Evolutionary conservation across 2,888 invertebrate species (phyloP), one percentile per base, ranked within the genome.

Genomic region (Caenorhabditis zanzibari): DNA sequence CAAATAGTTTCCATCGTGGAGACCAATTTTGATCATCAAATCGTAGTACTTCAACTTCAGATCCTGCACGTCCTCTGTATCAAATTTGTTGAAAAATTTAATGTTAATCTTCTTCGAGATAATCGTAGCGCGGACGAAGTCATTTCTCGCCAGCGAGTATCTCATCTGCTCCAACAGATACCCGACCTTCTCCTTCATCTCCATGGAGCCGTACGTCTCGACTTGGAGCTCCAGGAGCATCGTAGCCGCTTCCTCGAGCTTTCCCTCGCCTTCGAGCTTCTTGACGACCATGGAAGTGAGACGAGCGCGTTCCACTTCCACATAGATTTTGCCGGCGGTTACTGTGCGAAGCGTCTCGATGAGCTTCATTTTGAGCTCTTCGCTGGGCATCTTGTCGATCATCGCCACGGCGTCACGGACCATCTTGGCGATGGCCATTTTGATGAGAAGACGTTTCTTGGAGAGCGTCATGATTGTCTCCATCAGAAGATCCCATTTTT

Each of bases 171-270:
- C 98, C 88, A 99, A 93, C 88, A 99, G 97, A 52, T 98, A 94
- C 91, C 98, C 97, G 1, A 98, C 94, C 94, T 97, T 98, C 93
- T 99, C 99, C 74, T 96, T 94, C 93, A 97, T 96, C 85, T 97
- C 97, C 99, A 99, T 99, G 0, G 98, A 97, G 4, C 99, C 99
- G 92, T 97, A 99, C 0, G 99, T 99, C 93, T 99, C 99, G 12
- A 96, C 96, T 93, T 96, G 99, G 9, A 99, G 94, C 92, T 99
- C 99, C 92, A 98, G 96, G 93, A 99, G 95, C 72, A 97, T 96
- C 86, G 95, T 95, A 0, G 97, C 97, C 19, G 99, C 99, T 90
- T 96, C 97, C 7, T 95, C 94, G 1, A 96, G 94, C 52, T 86
- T 88, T 69, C 86, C 87, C 76, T 94, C 94, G 56, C 93, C 93